Evolutionary conservation across 2,113 vertebrate genomes (phyloP).

Genomic region (Capra hircus): DNA sequence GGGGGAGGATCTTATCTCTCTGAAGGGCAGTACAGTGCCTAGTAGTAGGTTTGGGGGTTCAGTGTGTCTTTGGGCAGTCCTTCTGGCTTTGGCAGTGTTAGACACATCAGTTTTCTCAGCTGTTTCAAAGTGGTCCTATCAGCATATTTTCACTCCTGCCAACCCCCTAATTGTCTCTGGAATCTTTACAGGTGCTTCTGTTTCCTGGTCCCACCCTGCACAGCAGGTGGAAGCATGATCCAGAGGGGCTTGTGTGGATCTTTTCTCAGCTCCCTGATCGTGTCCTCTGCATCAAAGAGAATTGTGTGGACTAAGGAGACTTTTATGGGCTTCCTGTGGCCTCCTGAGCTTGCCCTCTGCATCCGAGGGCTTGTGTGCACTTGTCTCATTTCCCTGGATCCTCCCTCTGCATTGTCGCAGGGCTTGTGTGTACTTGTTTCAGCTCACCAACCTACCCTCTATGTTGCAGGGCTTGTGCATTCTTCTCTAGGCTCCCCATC

Average conservation of each 20-base stretch:
- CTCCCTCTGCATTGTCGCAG: rapidly evolving
- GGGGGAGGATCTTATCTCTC: background rate
- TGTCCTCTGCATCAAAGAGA: background rate
- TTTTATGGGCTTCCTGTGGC: background rate
- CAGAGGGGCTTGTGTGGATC: background rate
- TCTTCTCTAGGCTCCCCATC: background rate
- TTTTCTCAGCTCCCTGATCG: background rate
- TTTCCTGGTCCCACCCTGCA: background rate
- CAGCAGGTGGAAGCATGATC: background rate
- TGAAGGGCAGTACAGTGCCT: background rate
- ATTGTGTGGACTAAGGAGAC: background rate
- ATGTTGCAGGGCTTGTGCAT: background rate
- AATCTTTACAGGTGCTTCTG: background rate
- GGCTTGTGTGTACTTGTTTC: background rate
- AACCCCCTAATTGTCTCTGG: background rate
- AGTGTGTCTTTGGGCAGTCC: background rate
- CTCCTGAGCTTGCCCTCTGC: background rate
- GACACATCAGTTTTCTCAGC: background rate
- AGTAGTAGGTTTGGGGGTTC: background rate
- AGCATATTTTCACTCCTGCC: background rate
- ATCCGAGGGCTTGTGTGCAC: background rate
- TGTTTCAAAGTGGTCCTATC: background rate
- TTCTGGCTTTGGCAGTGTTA: background rate
- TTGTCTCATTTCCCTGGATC: background rate
- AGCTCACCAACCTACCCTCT: background rate